A percentile compares a stretch with the other conserved stretches of the same genome.
Conservation (phyloP, 2,113 vertebrate species). For the Eurypyga helias region DNA sequence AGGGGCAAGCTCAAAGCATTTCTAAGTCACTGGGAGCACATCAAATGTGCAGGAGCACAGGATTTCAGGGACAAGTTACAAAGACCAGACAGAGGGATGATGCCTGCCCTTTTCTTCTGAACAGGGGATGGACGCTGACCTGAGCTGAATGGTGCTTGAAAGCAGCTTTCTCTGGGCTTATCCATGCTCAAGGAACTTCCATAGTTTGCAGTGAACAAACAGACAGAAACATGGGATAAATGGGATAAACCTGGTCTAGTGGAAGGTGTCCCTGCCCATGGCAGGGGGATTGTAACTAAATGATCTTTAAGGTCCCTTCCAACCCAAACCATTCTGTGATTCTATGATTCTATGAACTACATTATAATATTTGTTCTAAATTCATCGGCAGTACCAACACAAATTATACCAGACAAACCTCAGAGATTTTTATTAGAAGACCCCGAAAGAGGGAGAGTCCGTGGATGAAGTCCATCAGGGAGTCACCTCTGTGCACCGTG, state of each 20-base stretch:
- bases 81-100: background rate
- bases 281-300: no score
- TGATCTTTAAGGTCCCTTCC: no score
- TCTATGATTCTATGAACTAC: background rate
- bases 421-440: background rate
- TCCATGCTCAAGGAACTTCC: background rate
- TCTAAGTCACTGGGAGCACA: background rate
- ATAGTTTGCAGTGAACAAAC: background rate
- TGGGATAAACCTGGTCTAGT: background rate
- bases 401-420: background rate
- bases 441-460: background rate
- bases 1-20: background rate
- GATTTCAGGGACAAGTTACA: background rate
- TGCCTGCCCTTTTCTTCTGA: background rate
- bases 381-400: background rate
- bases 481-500: rapidly evolving
- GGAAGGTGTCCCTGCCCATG: no score
- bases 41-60: background rate
- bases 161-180: background rate
- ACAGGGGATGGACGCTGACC: background rate
- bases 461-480: background rate
- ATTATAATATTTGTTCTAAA: background rate
- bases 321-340: no score
- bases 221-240: background rate
- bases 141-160: background rate